Conservation (phyloP, 2,888 invertebrate genomes). For the Agriopis marginaria region DNA sequence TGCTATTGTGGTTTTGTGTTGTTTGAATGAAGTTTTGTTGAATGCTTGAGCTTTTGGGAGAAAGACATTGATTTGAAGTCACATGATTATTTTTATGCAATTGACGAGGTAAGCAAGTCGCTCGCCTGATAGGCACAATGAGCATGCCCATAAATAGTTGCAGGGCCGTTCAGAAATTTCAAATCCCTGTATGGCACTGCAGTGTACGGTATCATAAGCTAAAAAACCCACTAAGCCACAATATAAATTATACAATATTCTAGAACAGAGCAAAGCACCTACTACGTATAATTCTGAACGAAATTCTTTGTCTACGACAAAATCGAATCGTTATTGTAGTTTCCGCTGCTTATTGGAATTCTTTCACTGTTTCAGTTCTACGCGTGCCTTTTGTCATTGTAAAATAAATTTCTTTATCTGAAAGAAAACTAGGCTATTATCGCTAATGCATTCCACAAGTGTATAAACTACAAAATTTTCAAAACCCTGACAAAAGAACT, state of each 20-base stretch:
- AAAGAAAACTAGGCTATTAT: conserved; percentile 6
- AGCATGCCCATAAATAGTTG: too few relatives aligned
- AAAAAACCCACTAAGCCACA: too few relatives aligned
- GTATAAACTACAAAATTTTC: too few relatives aligned
- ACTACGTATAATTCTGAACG: neutral
- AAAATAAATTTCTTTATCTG: conserved; percentile 5
- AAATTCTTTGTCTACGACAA: neutral
- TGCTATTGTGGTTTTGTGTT: neutral
- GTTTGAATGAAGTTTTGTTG: neutral
- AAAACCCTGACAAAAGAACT: too few relatives aligned
- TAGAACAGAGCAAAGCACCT: too few relatives aligned
- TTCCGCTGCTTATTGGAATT: conserved; percentile 13
- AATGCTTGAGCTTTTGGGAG: neutral
- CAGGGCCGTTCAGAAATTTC: too few relatives aligned
- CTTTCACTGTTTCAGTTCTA: neutral
- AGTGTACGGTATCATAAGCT: too few relatives aligned
- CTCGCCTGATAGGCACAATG: too few relatives aligned
- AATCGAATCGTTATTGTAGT: neutral
- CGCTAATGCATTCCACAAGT: conserved; percentile 9
- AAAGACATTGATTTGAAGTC: too few relatives aligned
- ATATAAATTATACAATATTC: too few relatives aligned
- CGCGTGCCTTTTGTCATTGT: neutral
- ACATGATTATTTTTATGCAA: neutral
- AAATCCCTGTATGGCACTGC: too few relatives aligned
- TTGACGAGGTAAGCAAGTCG: neutral